A percentile compares a stretch with the other conserved stretches of the same genome.
Evolutionary conservation across 2,888 invertebrate genomes (phyloP).

Genomic region (Notodonta dromedarius): DNA sequence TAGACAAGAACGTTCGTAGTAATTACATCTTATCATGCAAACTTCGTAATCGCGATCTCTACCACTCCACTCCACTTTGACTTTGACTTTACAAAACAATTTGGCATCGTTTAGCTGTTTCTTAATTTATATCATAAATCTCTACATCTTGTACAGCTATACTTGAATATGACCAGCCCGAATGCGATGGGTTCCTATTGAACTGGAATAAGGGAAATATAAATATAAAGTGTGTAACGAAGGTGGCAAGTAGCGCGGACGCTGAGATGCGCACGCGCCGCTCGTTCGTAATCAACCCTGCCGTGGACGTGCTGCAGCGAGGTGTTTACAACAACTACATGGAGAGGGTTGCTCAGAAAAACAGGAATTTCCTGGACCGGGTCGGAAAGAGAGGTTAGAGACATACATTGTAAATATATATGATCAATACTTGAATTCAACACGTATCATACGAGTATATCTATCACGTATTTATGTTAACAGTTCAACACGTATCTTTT

Average conservation of each 20-base stretch:
- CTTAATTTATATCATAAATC: too few species aligned
- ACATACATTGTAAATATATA: not conserved
- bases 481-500: not conserved
- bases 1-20: not conserved
- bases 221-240: constrained; percentile 46
- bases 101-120: not conserved
- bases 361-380: constrained; percentile 64
- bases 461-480: not conserved
- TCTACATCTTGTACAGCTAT: too few species aligned
- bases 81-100: not conserved
- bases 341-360: constrained; percentile 59
- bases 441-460: not conserved
- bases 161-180: not conserved
- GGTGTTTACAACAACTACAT: constrained; percentile 60
- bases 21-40: not conserved
- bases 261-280: constrained; percentile 56
- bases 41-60: not conserved
- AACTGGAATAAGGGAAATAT: not conserved
- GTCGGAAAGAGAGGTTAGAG: constrained; percentile 75
- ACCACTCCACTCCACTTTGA: not conserved
- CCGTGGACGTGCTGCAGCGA: constrained; percentile 65
- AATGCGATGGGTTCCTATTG: not conserved
- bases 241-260: constrained; percentile 55
- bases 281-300: constrained; percentile 68
- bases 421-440: not conserved